Percentiles rank a stretch among this genome's conserved stretches.
These are phyloP conservation scores for Strigamia transsilvanica DNA, from an alignment of 2,888 invertebrate genomes.

Conservation along the genomic window DNA sequence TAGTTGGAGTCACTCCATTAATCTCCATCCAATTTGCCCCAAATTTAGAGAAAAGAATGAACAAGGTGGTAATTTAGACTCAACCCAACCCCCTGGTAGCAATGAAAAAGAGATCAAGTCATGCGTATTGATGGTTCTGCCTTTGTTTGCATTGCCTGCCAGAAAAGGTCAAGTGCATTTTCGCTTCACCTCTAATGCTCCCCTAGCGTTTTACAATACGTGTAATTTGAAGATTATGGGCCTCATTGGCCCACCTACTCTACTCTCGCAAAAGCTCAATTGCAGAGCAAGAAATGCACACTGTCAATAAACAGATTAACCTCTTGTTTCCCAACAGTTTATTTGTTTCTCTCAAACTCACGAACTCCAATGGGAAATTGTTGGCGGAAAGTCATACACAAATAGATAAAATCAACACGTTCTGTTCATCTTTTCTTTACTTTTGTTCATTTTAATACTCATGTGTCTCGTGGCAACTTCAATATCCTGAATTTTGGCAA, in stretches of 20 bases:
- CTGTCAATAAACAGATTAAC: conserved; percentile 29
- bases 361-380: not conserved
- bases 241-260: conserved; percentile 1
- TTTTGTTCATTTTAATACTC: no score
- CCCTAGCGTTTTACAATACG: conserved; percentile 5
- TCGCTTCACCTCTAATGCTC: conserved; percentile 25
- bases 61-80: conserved; percentile 23
- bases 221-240: conserved; percentile 36
- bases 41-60: not conserved
- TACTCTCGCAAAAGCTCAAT: not conserved
- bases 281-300: conserved; percentile 7
- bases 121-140: conserved; percentile 13
- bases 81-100: not conserved
- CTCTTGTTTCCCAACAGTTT: not conserved
- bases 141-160: conserved; percentile 22
- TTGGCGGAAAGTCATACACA: no score
- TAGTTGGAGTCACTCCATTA: conserved; percentile 6
- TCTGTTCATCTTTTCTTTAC: no score
- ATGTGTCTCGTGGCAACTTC: no score
- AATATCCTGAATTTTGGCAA: no score
- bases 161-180: conserved; percentile 40
- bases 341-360: not conserved
- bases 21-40: conserved; percentile 8
- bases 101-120: conserved; percentile 40
- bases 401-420: no score